Percentiles rank a stretch among this genome's conserved stretches.
These are phyloP conservation scores for Tupiocoris notatus DNA, from an alignment of 2,888 invertebrate genomes.

Conservation along the genomic window DNA sequence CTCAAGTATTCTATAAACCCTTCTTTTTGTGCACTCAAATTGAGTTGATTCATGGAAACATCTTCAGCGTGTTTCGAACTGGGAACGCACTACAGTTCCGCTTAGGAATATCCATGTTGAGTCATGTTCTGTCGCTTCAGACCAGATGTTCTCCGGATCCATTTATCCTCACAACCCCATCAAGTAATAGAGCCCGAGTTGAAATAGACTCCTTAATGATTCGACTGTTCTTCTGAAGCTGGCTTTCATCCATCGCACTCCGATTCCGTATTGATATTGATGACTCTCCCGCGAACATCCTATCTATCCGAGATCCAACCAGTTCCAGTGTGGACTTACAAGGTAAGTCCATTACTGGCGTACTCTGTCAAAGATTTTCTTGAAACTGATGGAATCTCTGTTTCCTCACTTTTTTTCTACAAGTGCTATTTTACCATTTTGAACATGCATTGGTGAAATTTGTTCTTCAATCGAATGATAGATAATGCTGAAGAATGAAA, in stretches of 20 bases:
- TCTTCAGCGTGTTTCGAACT: no score
- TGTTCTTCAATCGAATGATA: no score
- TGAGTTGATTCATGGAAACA: no score
- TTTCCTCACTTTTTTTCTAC: no score
- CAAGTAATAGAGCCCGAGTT: background rate
- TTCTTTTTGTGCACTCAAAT: no score
- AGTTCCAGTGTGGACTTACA: background rate
- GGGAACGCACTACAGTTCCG: no score
- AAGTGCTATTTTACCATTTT: no score
- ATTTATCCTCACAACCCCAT: background rate
- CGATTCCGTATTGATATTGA: background rate
- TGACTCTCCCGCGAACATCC: background rate
- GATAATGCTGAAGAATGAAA: no score
- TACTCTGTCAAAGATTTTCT: background rate
- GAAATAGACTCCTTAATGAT: background rate
- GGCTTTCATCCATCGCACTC: background rate
- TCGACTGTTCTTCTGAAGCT: background rate
- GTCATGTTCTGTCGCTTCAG: no score
- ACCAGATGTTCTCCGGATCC: background rate
- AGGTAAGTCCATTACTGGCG: background rate
- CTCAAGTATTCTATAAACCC: no score
- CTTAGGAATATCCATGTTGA: no score
- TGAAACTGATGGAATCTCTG: background rate
- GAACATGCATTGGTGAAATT: no score
- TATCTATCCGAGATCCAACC: background rate